Evolutionary conservation across 2,888 invertebrate genomes (phyloP).

Genomic region (Melipona beecheii): DNA sequence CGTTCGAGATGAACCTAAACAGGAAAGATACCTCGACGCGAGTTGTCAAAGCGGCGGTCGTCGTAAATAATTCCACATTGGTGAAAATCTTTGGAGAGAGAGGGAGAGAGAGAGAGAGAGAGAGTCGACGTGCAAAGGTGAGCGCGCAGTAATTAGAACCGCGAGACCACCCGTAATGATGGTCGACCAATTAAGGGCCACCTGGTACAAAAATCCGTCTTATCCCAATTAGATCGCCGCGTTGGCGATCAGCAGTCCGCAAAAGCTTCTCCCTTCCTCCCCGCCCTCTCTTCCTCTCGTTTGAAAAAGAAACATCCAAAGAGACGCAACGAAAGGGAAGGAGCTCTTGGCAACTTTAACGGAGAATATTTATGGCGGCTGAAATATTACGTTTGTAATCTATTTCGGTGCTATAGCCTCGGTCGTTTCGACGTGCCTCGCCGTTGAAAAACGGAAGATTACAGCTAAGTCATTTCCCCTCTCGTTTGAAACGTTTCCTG

Average conservation of each 20-base stretch:
- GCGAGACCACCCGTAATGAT: constrained; percentile 69
- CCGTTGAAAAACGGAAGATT: constrained; percentile 32
- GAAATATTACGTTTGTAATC: constrained; percentile 74
- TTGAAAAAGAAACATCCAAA: constrained; percentile 12
- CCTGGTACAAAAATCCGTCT: constrained; percentile 68
- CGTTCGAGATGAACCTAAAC: no score
- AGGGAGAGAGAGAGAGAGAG: no score
- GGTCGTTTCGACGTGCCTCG: constrained; percentile 35
- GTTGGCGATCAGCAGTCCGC: constrained; percentile 37
- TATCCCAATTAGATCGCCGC: constrained; percentile 73
- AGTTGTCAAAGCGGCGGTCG: background rate
- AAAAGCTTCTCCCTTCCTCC: constrained; percentile 6
- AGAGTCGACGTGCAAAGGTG: constrained; percentile 27
- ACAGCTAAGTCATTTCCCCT: constrained; percentile 65
- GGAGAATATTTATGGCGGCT: constrained; percentile 68
- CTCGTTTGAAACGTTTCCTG: constrained; percentile 58
- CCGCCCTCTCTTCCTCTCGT: background rate
- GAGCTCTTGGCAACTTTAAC: constrained; percentile 38
- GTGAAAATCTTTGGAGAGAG: constrained; percentile 26
- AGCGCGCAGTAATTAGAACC: constrained; percentile 56
- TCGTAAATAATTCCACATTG: constrained; percentile 39
- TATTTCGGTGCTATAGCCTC: constrained; percentile 66
- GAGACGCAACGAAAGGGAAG: background rate
- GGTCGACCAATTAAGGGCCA: constrained; percentile 72
- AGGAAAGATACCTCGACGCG: background rate